Evolutionary conservation across 2,888 invertebrate genomes (phyloP).

Genomic region (Orthonevra nobilis): DNA sequence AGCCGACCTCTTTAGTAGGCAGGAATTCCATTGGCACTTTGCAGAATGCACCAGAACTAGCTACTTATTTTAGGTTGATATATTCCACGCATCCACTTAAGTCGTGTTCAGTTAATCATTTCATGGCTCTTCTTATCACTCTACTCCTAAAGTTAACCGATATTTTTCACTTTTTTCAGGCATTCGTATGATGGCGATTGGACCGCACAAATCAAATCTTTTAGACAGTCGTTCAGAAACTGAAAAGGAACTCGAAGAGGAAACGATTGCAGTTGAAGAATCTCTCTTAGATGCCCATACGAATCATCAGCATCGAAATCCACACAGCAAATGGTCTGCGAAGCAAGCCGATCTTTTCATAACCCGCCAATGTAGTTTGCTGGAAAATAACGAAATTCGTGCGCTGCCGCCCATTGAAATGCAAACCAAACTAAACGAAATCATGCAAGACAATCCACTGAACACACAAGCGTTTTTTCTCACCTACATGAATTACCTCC

Average conservation of each 20-base stretch:
- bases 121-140: too few relatives aligned
- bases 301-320: constrained; percentile 73
- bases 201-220: constrained; percentile 71
- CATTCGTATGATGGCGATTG: constrained; percentile 74
- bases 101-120: too few relatives aligned
- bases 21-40: too few relatives aligned
- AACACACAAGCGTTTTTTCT: constrained; percentile 85
- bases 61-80: too few relatives aligned
- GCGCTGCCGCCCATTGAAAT: constrained; percentile 89
- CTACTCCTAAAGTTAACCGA: too few relatives aligned
- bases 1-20: too few relatives aligned
- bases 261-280: constrained; percentile 66
- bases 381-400: constrained; percentile 90
- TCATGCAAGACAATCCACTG: constrained; percentile 78
- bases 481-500: constrained; percentile 92
- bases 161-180: constrained; percentile 71
- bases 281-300: constrained; percentile 71
- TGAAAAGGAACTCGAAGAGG: constrained; percentile 52
- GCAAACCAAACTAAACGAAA: constrained; percentile 82
- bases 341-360: constrained; percentile 94
- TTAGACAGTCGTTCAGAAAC: constrained; percentile 58
- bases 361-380: constrained; percentile 90
- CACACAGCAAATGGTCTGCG: constrained; percentile 89
- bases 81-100: too few relatives aligned
- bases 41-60: too few relatives aligned